Percentiles rank a stretch among this genome's conserved stretches.
Conservation (phyloP, 2,797 vertebrate genomes). For the Dryobates pubescens region DNA sequence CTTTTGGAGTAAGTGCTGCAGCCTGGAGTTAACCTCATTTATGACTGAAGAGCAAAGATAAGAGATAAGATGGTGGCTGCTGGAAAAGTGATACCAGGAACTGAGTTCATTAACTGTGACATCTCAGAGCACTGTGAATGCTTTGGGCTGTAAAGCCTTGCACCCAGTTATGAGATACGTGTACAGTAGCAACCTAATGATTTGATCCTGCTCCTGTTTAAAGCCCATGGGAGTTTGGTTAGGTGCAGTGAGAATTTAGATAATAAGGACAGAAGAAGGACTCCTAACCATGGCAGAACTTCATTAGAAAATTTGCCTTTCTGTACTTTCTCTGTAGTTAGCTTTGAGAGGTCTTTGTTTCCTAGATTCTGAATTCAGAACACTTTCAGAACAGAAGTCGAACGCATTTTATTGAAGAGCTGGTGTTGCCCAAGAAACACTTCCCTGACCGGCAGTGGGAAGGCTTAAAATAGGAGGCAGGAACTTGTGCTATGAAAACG, state of each 20-base stretch:
- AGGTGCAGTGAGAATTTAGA: neutral
- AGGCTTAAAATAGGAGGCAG: neutral
- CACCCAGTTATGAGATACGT: neutral
- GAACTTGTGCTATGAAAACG: neutral
- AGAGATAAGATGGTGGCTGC: conserved; percentile 22
- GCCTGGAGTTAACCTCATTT: conserved; percentile 35
- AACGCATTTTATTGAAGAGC: neutral
- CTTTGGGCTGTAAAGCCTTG: neutral
- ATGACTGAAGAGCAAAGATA: conserved; percentile 47
- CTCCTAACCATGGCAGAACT: neutral
- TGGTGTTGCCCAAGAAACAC: neutral
- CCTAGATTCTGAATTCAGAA: neutral
- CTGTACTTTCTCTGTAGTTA: neutral
- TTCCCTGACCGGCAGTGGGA: neutral
- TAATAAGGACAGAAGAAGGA: neutral
- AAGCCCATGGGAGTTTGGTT: neutral
- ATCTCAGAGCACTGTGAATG: neutral
- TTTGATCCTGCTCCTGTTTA: neutral
- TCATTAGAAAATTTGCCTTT: neutral
- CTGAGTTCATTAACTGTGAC: conserved; percentile 25
- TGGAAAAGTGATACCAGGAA: conserved; percentile 30
- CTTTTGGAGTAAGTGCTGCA: conserved; percentile 4
- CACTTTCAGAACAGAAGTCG: neutral
- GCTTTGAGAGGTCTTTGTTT: neutral
- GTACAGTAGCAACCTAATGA: neutral